phyloP scores from a whole-genome alignment of 1,140 invertebrate genomes.

The Psix sp. region DNA sequence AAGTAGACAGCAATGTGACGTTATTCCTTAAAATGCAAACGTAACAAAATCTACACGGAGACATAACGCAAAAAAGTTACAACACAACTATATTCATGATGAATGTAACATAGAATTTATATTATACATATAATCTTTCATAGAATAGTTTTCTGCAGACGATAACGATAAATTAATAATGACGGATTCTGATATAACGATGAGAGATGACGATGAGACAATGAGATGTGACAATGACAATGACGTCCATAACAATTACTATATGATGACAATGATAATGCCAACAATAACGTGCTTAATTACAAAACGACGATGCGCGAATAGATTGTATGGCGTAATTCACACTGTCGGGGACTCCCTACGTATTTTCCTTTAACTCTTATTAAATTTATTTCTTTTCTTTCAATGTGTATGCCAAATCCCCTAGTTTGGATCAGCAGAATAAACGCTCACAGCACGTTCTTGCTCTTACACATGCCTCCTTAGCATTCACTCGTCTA shows the following conservation, averaged over 20 bases:
- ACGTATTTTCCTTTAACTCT: conserved; percentile 34
- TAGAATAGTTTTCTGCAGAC: conserved; percentile 54
- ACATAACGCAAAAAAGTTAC: conserved; percentile 53
- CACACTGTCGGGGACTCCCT: conserved; percentile 55
- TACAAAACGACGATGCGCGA: conserved; percentile 60
- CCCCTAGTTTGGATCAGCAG: conserved; percentile 34
- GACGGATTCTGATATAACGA: conserved; percentile 60
- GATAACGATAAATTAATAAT: conserved; percentile 66
- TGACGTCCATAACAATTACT: conserved; percentile 65
- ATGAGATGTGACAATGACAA: conserved; percentile 63
- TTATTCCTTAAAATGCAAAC: conserved; percentile 64
- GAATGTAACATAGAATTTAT: conserved; percentile 64
- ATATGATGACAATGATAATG: conserved; percentile 65
- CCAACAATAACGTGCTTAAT: conserved; percentile 64
- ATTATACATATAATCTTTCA: conserved; percentile 61
- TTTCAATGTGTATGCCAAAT: conserved; percentile 4
- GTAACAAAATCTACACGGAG: conserved; percentile 65
- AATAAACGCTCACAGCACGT: conserved; percentile 55
- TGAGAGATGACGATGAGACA: conserved; percentile 59
- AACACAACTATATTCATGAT: conserved; percentile 65
- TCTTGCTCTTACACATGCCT: conserved; percentile 35
- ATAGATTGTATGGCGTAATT: conserved; percentile 61
- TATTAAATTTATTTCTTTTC: conserved; percentile 26
- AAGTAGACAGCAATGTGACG: conserved; percentile 54
- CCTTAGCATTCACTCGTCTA: conserved; percentile 27